Evolutionary conservation across 2,888 invertebrate species (phyloP).

Genomic region (Poecilobothrus nobilitatus): DNA sequence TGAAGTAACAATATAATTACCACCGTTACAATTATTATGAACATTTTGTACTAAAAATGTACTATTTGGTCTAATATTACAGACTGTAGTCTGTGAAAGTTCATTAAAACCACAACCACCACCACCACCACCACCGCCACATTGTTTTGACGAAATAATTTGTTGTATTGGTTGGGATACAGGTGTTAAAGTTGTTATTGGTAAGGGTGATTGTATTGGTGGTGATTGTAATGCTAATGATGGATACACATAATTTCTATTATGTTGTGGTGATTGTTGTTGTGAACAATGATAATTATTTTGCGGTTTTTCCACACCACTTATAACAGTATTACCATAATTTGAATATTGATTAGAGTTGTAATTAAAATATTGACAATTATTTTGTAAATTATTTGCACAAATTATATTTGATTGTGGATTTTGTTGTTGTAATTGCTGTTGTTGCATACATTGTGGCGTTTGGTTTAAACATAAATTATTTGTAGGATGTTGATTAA

Average conservation of each 20-base stretch:
- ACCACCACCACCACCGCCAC: no score
- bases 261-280: conserved; percentile 18
- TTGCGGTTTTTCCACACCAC: background rate
- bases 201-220: conserved; percentile 21
- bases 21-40: background rate
- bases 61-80: background rate
- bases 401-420: background rate
- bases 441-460: no score
- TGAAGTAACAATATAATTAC: no score
- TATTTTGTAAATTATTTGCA: background rate
- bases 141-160: background rate
- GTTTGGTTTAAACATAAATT: background rate
- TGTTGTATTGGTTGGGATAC: no score
- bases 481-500: background rate
- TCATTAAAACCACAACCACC: no score
- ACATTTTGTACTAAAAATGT: background rate
- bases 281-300: background rate
- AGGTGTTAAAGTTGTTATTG: no score
- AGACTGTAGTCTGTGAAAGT: background rate
- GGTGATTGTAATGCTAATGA: conserved; percentile 21
- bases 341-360: background rate
- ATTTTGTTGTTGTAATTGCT: no score
- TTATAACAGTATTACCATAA: background rate
- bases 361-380: background rate
- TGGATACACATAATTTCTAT: conserved; percentile 22